Evolutionary conservation across 1,140 invertebrate genomes (phyloP), one percentile per base, ranked within the genome.

Genomic region (Catajapyx aquilonaris): DNA sequence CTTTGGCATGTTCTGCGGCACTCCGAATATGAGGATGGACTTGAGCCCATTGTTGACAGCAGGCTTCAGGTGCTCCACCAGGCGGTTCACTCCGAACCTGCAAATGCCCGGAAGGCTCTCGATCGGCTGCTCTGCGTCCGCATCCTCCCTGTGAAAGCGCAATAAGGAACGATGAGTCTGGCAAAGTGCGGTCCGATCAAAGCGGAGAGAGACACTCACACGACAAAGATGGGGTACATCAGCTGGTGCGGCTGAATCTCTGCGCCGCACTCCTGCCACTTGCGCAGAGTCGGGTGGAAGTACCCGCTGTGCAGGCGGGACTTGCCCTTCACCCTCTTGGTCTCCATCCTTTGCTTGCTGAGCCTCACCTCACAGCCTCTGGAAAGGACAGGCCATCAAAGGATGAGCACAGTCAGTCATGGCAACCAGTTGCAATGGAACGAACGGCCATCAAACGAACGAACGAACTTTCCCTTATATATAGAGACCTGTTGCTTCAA

Each of bases 191-290:
- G n/a, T 11, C 4, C 7, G 21, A 33, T 28, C 23, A 28, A 9
- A 9, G 13, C 23, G 7, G 23, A 13, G 13, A 9, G 23, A 28
- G 9, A 40, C 49, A 75, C 79, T 78, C 69, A 88, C 79, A 81
- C 60, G 23, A 93, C 62, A 53, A 95, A 95, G 32, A 93, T 60
- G 0, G 88, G 88, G 53, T 84, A 88, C 76, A 95, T 90, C 4
- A 95, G 64, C 65, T 87, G 86, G 38, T 76, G 66, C 1, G 76
- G 53, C 13, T 70, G 65, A 33, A 93, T 73, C 41, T 66, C 66
- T 16, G 74, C 73, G 49, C 79, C 76, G 7, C 64, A 60, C 38
- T 75, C 68, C 52, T 93, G 84, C 69, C 85, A 78, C 54, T 73
- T 62, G 44, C 87, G 60, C 35, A 91, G 54, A 18, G 76, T 70